phyloP scores from a whole-genome alignment of 2,888 invertebrate species.

The Nyleta sp. region DNA sequence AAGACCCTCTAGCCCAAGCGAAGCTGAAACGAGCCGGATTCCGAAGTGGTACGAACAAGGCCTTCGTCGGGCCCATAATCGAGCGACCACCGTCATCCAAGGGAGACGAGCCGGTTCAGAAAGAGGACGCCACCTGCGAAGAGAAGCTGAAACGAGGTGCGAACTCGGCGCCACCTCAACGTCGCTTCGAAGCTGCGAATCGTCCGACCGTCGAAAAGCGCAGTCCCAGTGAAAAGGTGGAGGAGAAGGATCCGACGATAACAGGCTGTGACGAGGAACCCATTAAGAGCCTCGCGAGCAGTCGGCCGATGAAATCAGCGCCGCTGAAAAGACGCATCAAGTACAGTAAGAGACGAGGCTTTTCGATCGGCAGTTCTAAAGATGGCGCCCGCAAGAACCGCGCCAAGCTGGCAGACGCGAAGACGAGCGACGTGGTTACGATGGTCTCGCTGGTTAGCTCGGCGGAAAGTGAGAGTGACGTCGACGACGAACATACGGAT shows the following conservation, averaged over 20 bases:
- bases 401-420: constrained; percentile 65
- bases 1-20: constrained; percentile 67
- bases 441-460: constrained; percentile 88
- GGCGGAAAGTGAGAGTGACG: constrained; percentile 86
- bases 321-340: constrained; percentile 76
- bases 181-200: constrained; percentile 57
- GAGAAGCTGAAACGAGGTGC: constrained; percentile 66
- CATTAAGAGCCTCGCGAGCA: constrained; percentile 51
- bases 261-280: constrained; percentile 43
- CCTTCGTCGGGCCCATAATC: constrained; percentile 72
- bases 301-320: constrained; percentile 75
- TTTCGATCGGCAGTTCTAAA: constrained; percentile 59
- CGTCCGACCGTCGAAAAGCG: constrained; percentile 62
- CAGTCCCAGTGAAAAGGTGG: constrained; percentile 43
- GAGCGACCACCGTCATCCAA: constrained; percentile 58
- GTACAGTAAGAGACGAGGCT: constrained; percentile 72
- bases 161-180: constrained; percentile 76
- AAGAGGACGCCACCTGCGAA: constrained; percentile 18
- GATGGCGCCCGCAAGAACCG: constrained; percentile 66
- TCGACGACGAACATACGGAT: constrained; percentile 74
- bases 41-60: constrained; percentile 74
- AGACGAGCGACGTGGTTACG: constrained; percentile 83
- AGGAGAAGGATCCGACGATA: constrained; percentile 52
- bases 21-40: constrained; percentile 76
- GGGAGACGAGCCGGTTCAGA: constrained; percentile 20